A percentile compares a stretch with the other conserved stretches of the same genome.
These are phyloP conservation scores for Lysandra coridon DNA, from an alignment of 2,888 invertebrate species.

Conservation along the genomic window DNA sequence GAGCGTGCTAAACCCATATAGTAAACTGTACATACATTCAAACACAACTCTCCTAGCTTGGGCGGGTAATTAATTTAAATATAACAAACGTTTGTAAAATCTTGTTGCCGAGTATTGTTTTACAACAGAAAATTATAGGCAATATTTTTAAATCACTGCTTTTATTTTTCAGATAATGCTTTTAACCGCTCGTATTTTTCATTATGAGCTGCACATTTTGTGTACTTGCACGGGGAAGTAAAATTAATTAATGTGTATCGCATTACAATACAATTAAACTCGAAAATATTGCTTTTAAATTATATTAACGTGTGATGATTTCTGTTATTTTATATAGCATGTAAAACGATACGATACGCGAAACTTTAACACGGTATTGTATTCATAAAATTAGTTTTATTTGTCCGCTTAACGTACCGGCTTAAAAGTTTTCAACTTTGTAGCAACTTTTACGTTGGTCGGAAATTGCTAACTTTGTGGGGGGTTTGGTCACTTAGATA, in stretches of 20 bases:
- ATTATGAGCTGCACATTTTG: slow-evolving; percentile 19
- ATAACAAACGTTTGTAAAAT: not conserved
- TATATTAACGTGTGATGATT: slow-evolving; percentile 2
- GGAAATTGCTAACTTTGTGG: slow-evolving; percentile 35
- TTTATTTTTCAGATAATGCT: slow-evolving; percentile 4
- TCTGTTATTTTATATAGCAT: not conserved
- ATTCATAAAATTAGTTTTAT: not conserved
- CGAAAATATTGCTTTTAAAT: slow-evolving; percentile 21
- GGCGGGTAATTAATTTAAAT: not conserved
- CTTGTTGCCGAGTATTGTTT: slow-evolving; percentile 21
- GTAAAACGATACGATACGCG: not conserved
- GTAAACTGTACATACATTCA: not conserved
- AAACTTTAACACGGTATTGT: not conserved
- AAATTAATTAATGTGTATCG: slow-evolving; percentile 11
- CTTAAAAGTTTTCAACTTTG: slow-evolving; percentile 39
- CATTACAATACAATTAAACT: slow-evolving; percentile 9
- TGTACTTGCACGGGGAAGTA: slow-evolving; percentile 1
- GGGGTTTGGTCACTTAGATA: slow-evolving; percentile 36
- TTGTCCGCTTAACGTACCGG: slow-evolving; percentile 30
- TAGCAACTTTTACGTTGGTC: slow-evolving; percentile 9
- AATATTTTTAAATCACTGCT: not conserved
- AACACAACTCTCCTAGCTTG: not conserved
- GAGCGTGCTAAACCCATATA: not conserved
- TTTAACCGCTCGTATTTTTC: slow-evolving; percentile 16
- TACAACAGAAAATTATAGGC: slow-evolving; percentile 27